phyloP scores from a whole-genome alignment of 2,888 invertebrate genomes.

The Emmelina monodactyla region DNA sequence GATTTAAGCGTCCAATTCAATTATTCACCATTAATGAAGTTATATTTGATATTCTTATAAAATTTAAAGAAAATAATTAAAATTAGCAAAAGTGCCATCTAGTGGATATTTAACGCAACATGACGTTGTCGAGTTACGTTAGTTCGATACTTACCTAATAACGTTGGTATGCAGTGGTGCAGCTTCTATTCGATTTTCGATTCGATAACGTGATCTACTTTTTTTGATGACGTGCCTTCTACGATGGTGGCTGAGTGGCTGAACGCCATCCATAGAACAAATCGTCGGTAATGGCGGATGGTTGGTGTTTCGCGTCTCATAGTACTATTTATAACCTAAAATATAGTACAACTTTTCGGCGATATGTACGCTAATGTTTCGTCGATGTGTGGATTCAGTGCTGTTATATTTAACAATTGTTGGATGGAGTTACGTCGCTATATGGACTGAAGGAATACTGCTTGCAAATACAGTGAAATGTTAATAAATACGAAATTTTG shows the following conservation, averaged over 20 bases:
- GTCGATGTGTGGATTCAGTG: conserved; percentile 59
- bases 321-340: conserved; percentile 68
- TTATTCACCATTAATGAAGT: too few species aligned
- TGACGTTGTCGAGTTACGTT: too few species aligned
- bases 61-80: too few species aligned
- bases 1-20: too few species aligned
- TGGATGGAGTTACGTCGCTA: conserved; percentile 56
- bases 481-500: conserved; percentile 65
- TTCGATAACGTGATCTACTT: too few species aligned
- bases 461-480: conserved; percentile 59
- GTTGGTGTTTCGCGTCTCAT: conserved; percentile 64
- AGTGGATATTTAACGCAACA: too few species aligned
- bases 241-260: conserved; percentile 26
- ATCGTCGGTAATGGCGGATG: conserved; percentile 64
- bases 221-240: conserved; percentile 60
- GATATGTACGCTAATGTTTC: conserved; percentile 65
- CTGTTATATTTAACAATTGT: conserved; percentile 57
- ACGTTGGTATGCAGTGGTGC: too few species aligned
- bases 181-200: too few species aligned
- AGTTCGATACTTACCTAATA: too few species aligned
- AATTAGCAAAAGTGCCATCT: too few species aligned
- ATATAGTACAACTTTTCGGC: conserved; percentile 66
- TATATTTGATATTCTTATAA: too few species aligned
- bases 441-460: conserved; percentile 51
- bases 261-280: conserved; percentile 47